phyloP scores from a whole-genome alignment of 2,113 vertebrate species.

The Edolisoma coerulescens region DNA sequence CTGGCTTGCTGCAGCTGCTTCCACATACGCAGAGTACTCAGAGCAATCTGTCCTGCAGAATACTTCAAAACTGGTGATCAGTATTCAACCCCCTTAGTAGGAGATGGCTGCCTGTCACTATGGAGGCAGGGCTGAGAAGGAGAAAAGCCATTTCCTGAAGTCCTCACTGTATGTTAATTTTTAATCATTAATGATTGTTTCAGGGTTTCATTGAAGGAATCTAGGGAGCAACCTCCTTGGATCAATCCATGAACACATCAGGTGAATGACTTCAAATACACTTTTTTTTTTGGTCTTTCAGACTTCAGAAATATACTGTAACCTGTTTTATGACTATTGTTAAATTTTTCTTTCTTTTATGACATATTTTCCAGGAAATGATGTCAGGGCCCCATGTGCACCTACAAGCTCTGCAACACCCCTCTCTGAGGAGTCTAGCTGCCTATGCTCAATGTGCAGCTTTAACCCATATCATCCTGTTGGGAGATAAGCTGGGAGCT shows the following conservation, averaged over 20 bases:
- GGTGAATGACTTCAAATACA: neutral
- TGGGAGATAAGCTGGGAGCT: neutral
- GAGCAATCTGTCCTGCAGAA: neutral
- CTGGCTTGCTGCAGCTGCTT: neutral
- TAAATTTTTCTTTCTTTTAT: neutral
- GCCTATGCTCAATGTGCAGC: neutral
- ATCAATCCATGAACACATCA: neutral
- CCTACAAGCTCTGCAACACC: neutral
- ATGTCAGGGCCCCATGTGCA: neutral
- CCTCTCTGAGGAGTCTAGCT: neutral
- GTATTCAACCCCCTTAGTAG: neutral
- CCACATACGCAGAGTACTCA: rapidly evolving
- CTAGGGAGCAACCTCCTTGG: neutral
- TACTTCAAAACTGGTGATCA: neutral
- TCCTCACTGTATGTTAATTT: neutral
- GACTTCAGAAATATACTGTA: neutral
- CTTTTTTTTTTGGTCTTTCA: neutral
- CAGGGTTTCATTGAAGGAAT: neutral
- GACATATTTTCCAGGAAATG: neutral
- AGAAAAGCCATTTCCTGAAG: neutral
- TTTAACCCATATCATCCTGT: neutral
- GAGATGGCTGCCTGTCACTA: neutral
- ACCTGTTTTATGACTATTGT: neutral
- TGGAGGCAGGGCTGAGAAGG: neutral
- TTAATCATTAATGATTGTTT: neutral